These are phyloP conservation scores for Trichacis sp. DNA, from an alignment of 2,888 invertebrate genomes.

Conservation along the genomic window DNA sequence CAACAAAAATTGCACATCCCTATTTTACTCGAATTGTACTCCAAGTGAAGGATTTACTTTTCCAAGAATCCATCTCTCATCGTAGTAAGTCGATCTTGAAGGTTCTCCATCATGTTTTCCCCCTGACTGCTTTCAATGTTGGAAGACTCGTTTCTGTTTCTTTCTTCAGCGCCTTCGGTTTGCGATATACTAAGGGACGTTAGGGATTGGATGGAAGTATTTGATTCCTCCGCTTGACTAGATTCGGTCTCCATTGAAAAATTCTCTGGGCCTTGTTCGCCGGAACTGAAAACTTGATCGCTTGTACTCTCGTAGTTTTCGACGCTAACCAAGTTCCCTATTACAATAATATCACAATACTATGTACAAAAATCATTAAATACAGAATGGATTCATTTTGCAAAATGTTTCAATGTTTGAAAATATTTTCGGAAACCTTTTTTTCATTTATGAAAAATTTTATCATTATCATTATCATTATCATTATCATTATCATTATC, in stretches of 20 bases:
- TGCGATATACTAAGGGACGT: constrained; percentile 47
- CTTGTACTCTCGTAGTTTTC: neutral
- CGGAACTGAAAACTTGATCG: neutral
- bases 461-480: too few species aligned
- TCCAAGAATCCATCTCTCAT: constrained; percentile 74
- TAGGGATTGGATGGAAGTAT: constrained; percentile 52
- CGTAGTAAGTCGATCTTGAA: constrained; percentile 68
- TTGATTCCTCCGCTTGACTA: constrained; percentile 57
- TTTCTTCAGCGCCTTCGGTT: constrained; percentile 20
- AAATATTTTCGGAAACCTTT: too few species aligned
- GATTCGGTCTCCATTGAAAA: constrained; percentile 61
- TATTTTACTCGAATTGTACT: too few species aligned
- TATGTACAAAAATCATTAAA: too few species aligned
- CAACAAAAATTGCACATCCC: too few species aligned
- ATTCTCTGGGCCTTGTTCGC: constrained; percentile 25
- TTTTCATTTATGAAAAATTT: too few species aligned
- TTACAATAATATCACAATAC: too few species aligned
- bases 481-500: neutral
- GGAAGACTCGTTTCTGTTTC: constrained; percentile 43
- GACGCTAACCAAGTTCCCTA: neutral
- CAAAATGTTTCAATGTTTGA: too few species aligned
- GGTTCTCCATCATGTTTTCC: constrained; percentile 64
- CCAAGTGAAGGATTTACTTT: too few species aligned
- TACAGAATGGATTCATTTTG: too few species aligned
- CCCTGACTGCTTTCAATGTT: constrained; percentile 50